These are phyloP conservation scores for Porites rus DNA, from an alignment of 92 coral and sea anemone genomes.

Conservation along the genomic window DNA sequence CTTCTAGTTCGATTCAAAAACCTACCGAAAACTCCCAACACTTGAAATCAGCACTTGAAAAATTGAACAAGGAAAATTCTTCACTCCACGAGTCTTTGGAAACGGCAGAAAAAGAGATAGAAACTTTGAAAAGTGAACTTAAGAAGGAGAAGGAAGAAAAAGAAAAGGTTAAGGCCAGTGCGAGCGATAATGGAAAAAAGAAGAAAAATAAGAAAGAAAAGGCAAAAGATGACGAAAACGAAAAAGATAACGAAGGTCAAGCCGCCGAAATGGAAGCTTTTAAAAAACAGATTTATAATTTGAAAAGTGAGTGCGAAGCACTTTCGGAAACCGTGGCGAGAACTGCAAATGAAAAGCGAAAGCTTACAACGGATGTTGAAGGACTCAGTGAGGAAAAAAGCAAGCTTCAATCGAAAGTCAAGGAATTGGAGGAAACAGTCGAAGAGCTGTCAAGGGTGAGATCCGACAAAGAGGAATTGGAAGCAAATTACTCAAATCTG, in stretches of 20 bases:
- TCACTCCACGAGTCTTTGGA: conserved; percentile 87
- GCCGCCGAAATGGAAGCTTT: conserved; percentile 65
- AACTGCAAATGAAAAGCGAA: conserved; percentile 82
- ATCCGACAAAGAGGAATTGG: conserved; percentile 66
- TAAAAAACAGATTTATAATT: conserved; percentile 63
- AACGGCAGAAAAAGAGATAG: conserved; percentile 81
- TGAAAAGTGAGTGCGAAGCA: conserved; percentile 81
- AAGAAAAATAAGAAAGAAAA: conserved; percentile 46
- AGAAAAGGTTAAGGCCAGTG: conserved; percentile 56
- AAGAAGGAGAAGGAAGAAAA: conserved; percentile 76
- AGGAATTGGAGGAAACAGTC: conserved; percentile 54
- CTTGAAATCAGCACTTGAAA: conserved; percentile 87
- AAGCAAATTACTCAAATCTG: conserved; percentile 53
- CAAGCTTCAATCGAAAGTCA: conserved; percentile 57
- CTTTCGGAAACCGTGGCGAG: conserved; percentile 85
- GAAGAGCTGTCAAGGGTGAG: conserved; percentile 59
- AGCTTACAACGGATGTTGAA: conserved; percentile 64
- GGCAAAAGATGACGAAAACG: conserved; percentile 15
- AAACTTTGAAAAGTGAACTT: conserved; percentile 61
- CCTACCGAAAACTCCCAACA: conserved; percentile 71
- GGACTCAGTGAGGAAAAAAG: conserved; percentile 70
- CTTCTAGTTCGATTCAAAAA: conserved; percentile 44
- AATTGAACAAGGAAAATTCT: conserved; percentile 90
- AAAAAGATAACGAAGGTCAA: conserved; percentile 34
- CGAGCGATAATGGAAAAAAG: conserved; percentile 53